A percentile compares a stretch with the other conserved stretches of the same genome.
Conservation (phyloP, 2,797 vertebrate genomes). For the Tympanoctomys barrerae region DNA sequence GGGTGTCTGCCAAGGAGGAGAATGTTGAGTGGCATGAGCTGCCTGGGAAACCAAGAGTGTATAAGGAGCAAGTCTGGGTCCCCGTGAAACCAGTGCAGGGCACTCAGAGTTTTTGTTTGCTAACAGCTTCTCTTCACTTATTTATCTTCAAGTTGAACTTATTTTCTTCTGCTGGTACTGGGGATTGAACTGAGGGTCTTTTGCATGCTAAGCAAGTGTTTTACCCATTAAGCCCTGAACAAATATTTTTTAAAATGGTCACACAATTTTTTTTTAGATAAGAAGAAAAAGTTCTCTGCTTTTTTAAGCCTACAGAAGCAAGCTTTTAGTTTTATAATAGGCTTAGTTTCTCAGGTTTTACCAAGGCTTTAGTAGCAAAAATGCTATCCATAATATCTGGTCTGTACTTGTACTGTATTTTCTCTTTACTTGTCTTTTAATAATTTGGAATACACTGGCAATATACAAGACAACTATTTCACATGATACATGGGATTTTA, state of each 20-base stretch:
- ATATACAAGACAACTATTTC: not conserved
- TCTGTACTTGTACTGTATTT: not conserved
- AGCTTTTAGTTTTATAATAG: slow-evolving; percentile 21
- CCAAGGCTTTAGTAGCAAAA: slow-evolving; percentile 7
- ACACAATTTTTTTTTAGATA: not conserved
- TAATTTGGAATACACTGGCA: not conserved
- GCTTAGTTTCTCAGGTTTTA: not conserved
- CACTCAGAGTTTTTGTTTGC: not conserved
- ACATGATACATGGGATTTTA: not conserved
- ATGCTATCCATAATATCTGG: not conserved
- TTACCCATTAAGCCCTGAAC: not conserved
- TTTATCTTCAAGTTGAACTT: not conserved
- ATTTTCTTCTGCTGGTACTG: not conserved
- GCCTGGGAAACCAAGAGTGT: not conserved
- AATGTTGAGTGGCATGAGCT: not conserved
- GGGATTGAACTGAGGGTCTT: not conserved
- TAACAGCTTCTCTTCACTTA: not conserved
- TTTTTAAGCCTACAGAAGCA: not conserved
- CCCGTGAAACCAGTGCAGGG: not conserved
- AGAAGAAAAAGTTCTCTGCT: not conserved
- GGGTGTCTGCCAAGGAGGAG: not conserved
- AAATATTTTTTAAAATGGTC: not conserved
- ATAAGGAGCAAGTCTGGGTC: not conserved
- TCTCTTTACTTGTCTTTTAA: slow-evolving; percentile 37
- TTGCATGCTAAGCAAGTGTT: not conserved